These are phyloP conservation scores for Ciconia stormi DNA, from an alignment of 2,113 vertebrate genomes.

Conservation along the genomic window DNA sequence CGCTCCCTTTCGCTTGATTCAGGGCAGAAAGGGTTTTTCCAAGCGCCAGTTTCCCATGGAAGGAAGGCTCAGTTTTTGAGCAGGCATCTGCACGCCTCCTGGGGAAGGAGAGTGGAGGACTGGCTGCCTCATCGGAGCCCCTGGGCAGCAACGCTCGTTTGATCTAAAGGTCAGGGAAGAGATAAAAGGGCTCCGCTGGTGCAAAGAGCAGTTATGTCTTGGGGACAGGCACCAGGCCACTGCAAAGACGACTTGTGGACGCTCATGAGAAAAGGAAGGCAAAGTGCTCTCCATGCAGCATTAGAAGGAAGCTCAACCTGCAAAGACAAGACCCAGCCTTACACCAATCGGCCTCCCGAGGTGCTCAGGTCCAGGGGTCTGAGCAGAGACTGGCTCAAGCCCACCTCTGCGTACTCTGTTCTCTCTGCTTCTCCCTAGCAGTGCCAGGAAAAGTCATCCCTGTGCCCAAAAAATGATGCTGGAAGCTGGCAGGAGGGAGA, in stretches of 20 bases:
- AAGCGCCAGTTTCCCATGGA: background rate
- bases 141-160: accelerated
- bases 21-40: background rate
- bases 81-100: accelerated
- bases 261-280: background rate
- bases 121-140: background rate
- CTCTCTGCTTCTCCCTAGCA: background rate
- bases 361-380: background rate
- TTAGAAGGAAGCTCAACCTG: background rate
- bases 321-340: background rate
- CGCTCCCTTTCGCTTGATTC: background rate
- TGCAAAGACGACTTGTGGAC: background rate
- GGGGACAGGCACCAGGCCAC: background rate
- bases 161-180: background rate
- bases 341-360: background rate
- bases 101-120: background rate
- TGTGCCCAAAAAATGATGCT: background rate
- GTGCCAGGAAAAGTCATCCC: background rate
- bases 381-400: background rate
- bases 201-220: background rate
- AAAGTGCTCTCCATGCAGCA: accelerated
- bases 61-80: background rate
- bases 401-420: background rate
- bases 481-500: background rate
- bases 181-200: background rate